phyloP scores from a whole-genome alignment of 2,888 invertebrate genomes.

The Tipula lateralis region DNA sequence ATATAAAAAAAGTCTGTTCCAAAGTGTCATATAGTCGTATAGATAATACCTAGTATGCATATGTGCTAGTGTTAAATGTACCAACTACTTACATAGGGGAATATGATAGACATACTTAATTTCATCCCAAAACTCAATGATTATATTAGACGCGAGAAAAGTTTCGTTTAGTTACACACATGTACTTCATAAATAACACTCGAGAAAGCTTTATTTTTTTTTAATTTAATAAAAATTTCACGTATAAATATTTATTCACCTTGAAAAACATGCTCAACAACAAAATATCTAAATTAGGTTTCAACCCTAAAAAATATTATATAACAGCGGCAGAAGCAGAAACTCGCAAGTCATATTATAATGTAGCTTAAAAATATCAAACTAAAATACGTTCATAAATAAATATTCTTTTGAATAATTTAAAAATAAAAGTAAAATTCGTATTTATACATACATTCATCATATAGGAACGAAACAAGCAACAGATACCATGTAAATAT shows the following conservation, averaged over 20 bases:
- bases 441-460: not conserved
- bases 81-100: too few relatives aligned
- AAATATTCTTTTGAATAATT: not conserved
- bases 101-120: too few relatives aligned
- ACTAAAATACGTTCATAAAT: not conserved
- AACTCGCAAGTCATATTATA: not conserved
- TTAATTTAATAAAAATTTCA: not conserved
- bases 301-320: not conserved
- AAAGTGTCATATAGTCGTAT: too few relatives aligned
- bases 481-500: not conserved
- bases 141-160: not conserved
- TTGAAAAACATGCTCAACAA: not conserved
- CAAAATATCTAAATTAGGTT: constrained; percentile 12
- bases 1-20: too few relatives aligned
- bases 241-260: not conserved
- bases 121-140: not conserved
- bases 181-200: not conserved
- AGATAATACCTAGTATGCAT: too few relatives aligned
- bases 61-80: too few relatives aligned
- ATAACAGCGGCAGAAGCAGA: not conserved
- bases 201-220: not conserved
- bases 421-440: not conserved
- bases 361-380: constrained; percentile 13
- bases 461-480: not conserved
- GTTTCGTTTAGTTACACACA: not conserved